Evolutionary conservation across 2,113 vertebrate genomes (phyloP).

Genomic region (Zapus hudsonius): DNA sequence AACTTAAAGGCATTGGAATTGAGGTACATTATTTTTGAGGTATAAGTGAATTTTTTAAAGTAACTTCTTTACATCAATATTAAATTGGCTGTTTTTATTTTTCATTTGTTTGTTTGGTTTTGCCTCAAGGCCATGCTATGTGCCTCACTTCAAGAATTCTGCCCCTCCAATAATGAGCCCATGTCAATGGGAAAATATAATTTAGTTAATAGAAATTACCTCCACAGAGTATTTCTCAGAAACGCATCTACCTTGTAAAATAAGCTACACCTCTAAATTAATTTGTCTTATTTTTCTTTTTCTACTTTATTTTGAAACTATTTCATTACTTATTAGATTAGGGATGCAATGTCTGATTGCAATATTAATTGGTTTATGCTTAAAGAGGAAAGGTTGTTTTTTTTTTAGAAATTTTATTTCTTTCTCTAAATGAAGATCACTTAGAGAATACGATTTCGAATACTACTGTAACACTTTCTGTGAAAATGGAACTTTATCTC

Average conservation of each 20-base stretch:
- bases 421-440: conserved; percentile 42
- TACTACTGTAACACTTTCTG: not conserved
- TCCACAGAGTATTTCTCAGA: conserved; percentile 61
- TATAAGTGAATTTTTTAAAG: conserved; percentile 1
- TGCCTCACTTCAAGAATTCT: not conserved
- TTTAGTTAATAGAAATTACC: conserved; percentile 75
- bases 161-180: conserved; percentile 41
- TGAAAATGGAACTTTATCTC: not conserved
- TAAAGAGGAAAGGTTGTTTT: conserved; percentile 62
- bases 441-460: not conserved
- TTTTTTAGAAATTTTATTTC: conserved; percentile 61
- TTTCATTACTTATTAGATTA: conserved; percentile 77
- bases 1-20: not conserved
- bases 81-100: not conserved
- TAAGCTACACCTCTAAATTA: conserved; percentile 68
- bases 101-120: no score
- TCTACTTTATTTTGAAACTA: conserved; percentile 64
- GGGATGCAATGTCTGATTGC: conserved; percentile 47
- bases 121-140: not conserved
- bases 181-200: conserved; percentile 66
- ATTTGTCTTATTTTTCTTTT: conserved; percentile 73
- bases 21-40: not conserved
- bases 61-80: conserved; percentile 16
- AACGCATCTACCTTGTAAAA: conserved; percentile 71
- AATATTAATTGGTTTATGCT: conserved; percentile 58